Evolutionary conservation across 1,140 invertebrate species (phyloP), one percentile per base, ranked within the genome.

Genomic region (Antheraea pernyi): DNA sequence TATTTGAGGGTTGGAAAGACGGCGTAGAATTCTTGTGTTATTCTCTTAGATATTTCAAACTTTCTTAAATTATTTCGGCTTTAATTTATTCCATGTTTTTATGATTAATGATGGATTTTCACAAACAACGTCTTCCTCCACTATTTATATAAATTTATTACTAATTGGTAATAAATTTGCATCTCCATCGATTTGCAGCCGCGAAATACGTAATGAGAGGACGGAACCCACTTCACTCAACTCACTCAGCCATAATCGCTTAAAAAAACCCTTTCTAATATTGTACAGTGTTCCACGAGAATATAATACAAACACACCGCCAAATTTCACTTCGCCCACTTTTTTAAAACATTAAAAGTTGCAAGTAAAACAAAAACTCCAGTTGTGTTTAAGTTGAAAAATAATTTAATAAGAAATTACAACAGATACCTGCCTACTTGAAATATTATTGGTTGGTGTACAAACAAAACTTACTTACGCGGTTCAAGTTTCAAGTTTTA

Each of bases 401-500:
- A 53, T 53, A 53, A 53, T 53, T 53, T 53, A 53, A 53, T 53
- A 53, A 16, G 46, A 53, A 53, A 53, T 53, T 53, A 53, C 46
- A 53, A 53, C 46, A 53, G 11, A 0, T 30, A 30, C 22, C 22
- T 30, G 22, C 11, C 11, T 13, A n/a, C 46, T 53, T 53, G 46
- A 53, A 53, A 11, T 53, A 53, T 53, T 53, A 53, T 53, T 53
- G 46, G 46, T 53, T 53, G 13, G 11, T 30, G 4, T 5, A 53
- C 46, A 53, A 53, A 53, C 46, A 53, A 53, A 53, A 53, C 46
- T 53, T 53, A n/a, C 11, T 53, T 53, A 16, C 4, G 46, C 46
- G 46, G 46, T 53, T 53, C 46, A 16, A 53, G 13, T 53, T 53
- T 53, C 9, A 53, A 53, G 46, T 53, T 53, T 53, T 53, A 53